Conservation (phyloP, 2,888 invertebrate species). For the Papilio gigon region DNA sequence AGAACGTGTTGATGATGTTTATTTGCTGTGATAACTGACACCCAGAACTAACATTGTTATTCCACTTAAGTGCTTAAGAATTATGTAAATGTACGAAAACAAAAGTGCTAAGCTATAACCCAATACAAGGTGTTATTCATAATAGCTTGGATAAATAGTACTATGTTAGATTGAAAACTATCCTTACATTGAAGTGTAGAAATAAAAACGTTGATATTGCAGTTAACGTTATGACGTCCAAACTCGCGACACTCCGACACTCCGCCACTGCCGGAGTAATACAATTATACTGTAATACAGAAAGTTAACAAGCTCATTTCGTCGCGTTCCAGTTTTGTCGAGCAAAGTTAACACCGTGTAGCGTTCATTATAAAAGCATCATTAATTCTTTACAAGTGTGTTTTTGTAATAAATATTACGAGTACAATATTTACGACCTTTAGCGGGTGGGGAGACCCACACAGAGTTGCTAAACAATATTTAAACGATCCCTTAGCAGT, state of each 20-base stretch:
- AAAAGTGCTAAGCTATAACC: too few relatives aligned
- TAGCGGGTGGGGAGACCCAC: neutral
- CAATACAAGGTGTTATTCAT: too few relatives aligned
- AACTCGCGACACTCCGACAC: neutral
- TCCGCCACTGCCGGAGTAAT: slow-evolving; percentile 21
- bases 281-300: slow-evolving; percentile 28
- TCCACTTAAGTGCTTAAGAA: too few relatives aligned
- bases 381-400: slow-evolving; percentile 8
- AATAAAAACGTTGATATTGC: slow-evolving; percentile 22
- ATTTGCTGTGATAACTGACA: too few relatives aligned
- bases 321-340: slow-evolving; percentile 22
- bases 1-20: too few relatives aligned
- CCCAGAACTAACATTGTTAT: too few relatives aligned
- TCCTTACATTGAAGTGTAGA: neutral
- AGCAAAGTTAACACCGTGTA: slow-evolving; percentile 16
- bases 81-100: too few relatives aligned
- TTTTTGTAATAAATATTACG: neutral
- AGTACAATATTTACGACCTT: neutral
- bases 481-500: too few relatives aligned
- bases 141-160: too few relatives aligned
- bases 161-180: neutral
- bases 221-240: slow-evolving; percentile 20
- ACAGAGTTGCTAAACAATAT: too few relatives aligned
- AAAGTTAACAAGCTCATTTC: slow-evolving; percentile 31
- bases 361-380: slow-evolving; percentile 16